Conservation (phyloP, 2,113 vertebrate genomes). For the Etheostoma cragini region DNA sequence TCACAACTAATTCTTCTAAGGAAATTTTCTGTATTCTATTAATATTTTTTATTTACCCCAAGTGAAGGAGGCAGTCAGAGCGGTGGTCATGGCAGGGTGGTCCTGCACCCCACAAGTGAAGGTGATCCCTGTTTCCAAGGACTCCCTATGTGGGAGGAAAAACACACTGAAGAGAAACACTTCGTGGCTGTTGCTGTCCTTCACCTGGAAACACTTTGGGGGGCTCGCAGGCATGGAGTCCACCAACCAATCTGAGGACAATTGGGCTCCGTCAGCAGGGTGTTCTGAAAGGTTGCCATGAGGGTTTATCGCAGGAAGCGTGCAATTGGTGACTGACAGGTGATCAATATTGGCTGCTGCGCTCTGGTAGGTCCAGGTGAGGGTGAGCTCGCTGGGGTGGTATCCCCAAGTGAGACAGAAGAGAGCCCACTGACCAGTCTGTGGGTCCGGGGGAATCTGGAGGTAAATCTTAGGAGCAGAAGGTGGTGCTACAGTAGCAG, state of each 20-base stretch:
- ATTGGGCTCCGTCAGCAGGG: conserved; percentile 11
- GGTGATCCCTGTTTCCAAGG: conserved; percentile 37
- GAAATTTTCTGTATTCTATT: background rate
- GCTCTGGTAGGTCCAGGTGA: conserved; percentile 68
- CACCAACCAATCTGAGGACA: conserved; percentile 44
- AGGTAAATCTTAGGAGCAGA: conserved; percentile 65
- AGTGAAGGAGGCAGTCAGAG: conserved; percentile 60
- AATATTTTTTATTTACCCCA: conserved; percentile 55
- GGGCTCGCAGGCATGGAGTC: background rate
- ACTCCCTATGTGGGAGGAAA: conserved; percentile 43
- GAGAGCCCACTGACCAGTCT: conserved; percentile 41
- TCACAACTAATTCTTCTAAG: background rate
- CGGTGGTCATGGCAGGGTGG: conserved; percentile 53
- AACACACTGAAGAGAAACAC: conserved; percentile 56
- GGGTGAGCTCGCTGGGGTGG: conserved; percentile 55
- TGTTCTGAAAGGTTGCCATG: conserved; percentile 18
- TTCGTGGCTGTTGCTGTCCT: conserved; percentile 43
- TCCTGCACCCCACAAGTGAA: conserved; percentile 61
- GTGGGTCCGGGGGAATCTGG: conserved; percentile 36
- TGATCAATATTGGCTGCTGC: conserved; percentile 40
- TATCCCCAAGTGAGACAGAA: conserved; percentile 72
- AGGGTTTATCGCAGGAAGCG: conserved; percentile 38
- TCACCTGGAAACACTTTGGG: conserved; percentile 56
- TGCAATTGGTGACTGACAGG: conserved; percentile 60
- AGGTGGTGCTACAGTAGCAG: conserved; percentile 52